A percentile compares a stretch with the other conserved stretches of the same genome.
phyloP scores from a whole-genome alignment of 2,797 vertebrate genomes.

The Onychomys arenicola region DNA sequence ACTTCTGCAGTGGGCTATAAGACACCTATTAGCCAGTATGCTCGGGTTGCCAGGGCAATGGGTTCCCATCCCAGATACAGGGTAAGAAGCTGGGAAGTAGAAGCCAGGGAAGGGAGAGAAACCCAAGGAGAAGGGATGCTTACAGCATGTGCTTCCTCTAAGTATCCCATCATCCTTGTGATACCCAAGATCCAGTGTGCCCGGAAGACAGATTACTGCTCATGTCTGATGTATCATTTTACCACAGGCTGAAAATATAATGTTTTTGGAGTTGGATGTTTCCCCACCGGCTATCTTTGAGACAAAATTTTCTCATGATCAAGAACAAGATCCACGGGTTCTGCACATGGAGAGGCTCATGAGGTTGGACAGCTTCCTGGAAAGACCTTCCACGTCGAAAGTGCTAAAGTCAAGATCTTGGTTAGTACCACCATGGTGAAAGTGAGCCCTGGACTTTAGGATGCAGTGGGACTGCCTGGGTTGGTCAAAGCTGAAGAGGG shows the following conservation, averaged over 20 bases:
- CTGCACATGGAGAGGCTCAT: conserved; percentile 91
- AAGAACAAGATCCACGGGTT: conserved; percentile 92
- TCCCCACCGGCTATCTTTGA: conserved; percentile 95
- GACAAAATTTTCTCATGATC: conserved; percentile 92
- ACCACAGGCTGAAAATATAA: conserved; percentile 95
- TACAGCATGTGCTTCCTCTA: not conserved
- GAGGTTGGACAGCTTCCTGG: conserved; percentile 90
- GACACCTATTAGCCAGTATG: conserved; percentile 97
- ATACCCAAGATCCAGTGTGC: not conserved
- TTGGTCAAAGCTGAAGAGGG: not conserved
- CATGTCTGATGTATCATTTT: not conserved
- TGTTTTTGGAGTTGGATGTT: conserved; percentile 97
- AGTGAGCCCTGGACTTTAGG: not conserved
- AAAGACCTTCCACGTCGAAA: conserved; percentile 89
- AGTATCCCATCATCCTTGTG: not conserved
- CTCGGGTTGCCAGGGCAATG: conserved; percentile 95
- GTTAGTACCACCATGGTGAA: conserved; percentile 86
- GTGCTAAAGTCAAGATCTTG: conserved; percentile 96
- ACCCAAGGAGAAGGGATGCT: not conserved
- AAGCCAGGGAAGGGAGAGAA: not conserved
- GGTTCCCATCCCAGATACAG: conserved; percentile 94
- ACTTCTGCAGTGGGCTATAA: conserved; percentile 97
- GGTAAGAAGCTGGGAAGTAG: conserved; percentile 87
- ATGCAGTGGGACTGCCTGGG: rapidly evolving
- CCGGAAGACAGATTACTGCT: not conserved